These are phyloP conservation scores for Dryadula phaetusa DNA, from an alignment of 2,888 invertebrate species.

Conservation along the genomic window DNA sequence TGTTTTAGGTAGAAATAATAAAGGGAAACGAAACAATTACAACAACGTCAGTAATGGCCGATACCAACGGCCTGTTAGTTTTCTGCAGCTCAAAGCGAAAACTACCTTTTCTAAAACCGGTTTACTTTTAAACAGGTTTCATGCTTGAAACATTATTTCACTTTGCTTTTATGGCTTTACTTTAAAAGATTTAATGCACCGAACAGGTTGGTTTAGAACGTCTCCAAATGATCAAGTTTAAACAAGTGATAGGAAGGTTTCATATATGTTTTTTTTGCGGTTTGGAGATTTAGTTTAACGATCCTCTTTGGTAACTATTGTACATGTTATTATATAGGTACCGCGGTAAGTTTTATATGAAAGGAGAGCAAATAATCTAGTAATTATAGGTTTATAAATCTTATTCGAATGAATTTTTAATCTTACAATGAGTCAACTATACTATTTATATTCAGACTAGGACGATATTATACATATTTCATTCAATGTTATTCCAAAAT, in stretches of 20 bases:
- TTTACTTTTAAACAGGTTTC: slow-evolving; percentile 42
- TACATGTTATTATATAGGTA: not conserved
- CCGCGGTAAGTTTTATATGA: not conserved
- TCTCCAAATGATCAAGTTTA: slow-evolving; percentile 26
- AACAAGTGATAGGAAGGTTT: slow-evolving; percentile 23
- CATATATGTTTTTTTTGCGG: slow-evolving; percentile 10
- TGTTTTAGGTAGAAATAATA: slow-evolving; percentile 28
- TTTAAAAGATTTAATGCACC: slow-evolving; percentile 39
- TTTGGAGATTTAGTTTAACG: slow-evolving; percentile 19
- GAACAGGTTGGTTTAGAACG: slow-evolving; percentile 35
- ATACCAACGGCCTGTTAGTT: slow-evolving; percentile 20
- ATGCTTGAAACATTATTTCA: slow-evolving; percentile 42
- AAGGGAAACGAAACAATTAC: slow-evolving; percentile 34
- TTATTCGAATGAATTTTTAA: too few species aligned
- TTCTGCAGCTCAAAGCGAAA: slow-evolving; percentile 41
- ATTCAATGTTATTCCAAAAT: slow-evolving; percentile 19
- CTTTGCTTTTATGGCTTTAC: slow-evolving; percentile 43
- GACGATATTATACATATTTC: too few species aligned
- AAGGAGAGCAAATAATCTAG: not conserved
- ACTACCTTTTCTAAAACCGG: slow-evolving; percentile 46
- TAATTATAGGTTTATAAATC: too few species aligned
- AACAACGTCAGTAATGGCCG: slow-evolving; percentile 21
- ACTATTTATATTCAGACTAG: too few species aligned
- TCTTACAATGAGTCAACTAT: too few species aligned
- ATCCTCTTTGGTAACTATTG: not conserved